Conservation (phyloP, 2,888 invertebrate species). For the Chymomyza amoena region DNA sequence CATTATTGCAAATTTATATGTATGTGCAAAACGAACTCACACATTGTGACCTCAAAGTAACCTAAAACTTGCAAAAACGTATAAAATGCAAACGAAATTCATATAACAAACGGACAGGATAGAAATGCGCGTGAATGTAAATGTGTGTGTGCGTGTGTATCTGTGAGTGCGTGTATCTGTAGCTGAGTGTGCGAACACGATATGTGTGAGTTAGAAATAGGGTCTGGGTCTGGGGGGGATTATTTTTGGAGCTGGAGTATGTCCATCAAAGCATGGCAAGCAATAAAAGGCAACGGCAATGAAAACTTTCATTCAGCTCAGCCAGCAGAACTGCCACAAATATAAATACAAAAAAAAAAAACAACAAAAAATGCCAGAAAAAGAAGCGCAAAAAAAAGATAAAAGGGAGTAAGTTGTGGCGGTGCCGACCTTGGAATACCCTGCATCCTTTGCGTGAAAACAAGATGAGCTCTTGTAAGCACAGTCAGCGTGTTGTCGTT, state of each 20-base stretch:
- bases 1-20: constrained; percentile 53
- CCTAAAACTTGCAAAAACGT: constrained; percentile 53
- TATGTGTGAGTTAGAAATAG: background rate
- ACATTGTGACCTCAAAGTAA: constrained; percentile 59
- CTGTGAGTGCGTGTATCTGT: background rate
- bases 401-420: background rate
- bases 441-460: background rate
- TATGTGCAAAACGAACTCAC: constrained; percentile 10
- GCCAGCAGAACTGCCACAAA: background rate
- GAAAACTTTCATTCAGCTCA: constrained; percentile 32
- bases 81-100: constrained; percentile 44
- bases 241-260: constrained; percentile 22
- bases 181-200: background rate
- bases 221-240: constrained; percentile 13
- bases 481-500: no score
- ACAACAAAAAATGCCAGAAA: constrained; percentile 19
- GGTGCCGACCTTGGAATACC: constrained; percentile 12
- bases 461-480: no score
- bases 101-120: constrained; percentile 10
- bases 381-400: background rate
- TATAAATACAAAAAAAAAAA: constrained; percentile 37
- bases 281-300: constrained; percentile 58
- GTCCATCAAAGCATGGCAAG: constrained; percentile 41
- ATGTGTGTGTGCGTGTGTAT: background rate
- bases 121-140: background rate